Base-by-base conservation (phyloP, 2,888 invertebrate species). In the Operophtera brumata region DNA sequence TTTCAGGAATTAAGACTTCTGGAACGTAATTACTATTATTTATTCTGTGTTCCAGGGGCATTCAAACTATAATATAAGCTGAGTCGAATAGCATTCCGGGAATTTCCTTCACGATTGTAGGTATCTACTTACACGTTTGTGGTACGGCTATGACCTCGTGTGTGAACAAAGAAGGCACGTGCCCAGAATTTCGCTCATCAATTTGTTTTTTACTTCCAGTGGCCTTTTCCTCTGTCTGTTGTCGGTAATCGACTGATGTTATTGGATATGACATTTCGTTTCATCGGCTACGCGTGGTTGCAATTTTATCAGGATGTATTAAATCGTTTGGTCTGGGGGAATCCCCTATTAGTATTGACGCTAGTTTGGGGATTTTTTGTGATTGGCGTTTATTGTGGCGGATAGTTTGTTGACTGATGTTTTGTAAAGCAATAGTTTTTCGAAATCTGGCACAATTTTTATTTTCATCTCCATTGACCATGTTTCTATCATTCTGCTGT, bases 161-260 rank as follows among this genome's bases (percentile, higher is more conserved):
- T 59, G 44, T 35, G 55, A 69, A 73, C 75, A 73, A 73, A 71
- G 68, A 61, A 53, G 61, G 62, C 67, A 66, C 75, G 75, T 73
- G 76, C 62, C 61, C 65, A 55, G 73, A 69, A 75, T 75, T 67
- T 55, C 60, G 63, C 60, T 62, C 67, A 65, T 68, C 67, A 59
- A 62, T 64, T 63, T 49, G 56, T 58, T 64, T 50, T 61, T 47
- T 65, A 46, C 49, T 46, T 42, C 54, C 56, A 59, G 57, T 54
- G 54, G 59, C 54, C 61, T 58, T 64, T 64, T 59, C 47, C 47
- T 47, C 36, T 54, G 49, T 36, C 13, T 36, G 51, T 64, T 60
- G 48, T 60, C 64, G 47, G 47, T 62, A 53, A 62, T 66, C 50
- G 59, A 59, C 59, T 57, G 48, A 45, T 59, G 57, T 62, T 62